Conservation (phyloP, 2,888 invertebrate genomes). For the Ischnus inquisitorius region DNA sequence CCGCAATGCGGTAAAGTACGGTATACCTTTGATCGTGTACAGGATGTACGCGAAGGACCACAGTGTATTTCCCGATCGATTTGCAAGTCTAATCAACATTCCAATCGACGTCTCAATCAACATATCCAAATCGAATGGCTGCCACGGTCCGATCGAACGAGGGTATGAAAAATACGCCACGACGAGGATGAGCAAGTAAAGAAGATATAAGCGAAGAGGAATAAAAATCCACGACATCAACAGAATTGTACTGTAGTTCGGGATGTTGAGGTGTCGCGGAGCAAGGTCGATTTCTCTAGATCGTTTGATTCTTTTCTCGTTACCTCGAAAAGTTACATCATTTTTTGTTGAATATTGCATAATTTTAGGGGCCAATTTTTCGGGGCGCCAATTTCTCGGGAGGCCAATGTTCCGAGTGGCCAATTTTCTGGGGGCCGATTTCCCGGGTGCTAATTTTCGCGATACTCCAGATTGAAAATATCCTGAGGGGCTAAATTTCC, state of each 20-base stretch:
- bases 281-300: neutral
- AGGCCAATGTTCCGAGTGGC: too few relatives aligned
- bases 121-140: neutral
- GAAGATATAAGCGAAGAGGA: slow-evolving; percentile 13
- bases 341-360: too few relatives aligned
- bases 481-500: too few relatives aligned
- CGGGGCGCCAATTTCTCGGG: too few relatives aligned
- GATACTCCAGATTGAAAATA: too few relatives aligned
- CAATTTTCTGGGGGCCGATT: too few relatives aligned
- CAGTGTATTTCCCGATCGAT: slow-evolving; percentile 71
- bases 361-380: too few relatives aligned
- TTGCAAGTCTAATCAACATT: slow-evolving; percentile 73
- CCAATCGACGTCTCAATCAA: neutral
- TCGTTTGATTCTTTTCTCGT: slow-evolving; percentile 3
- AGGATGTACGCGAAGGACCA: slow-evolving; percentile 2
- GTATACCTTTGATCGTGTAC: slow-evolving; percentile 28
- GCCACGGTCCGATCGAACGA: neutral
- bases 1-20: slow-evolving; percentile 74
- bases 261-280: slow-evolving; percentile 7
- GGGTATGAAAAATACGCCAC: slow-evolving; percentile 35
- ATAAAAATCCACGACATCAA: neutral
- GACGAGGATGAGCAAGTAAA: neutral
- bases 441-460: too few relatives aligned
- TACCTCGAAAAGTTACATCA: too few relatives aligned
- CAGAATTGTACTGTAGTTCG: slow-evolving; percentile 13